phyloP scores from a whole-genome alignment of 2,113 vertebrate genomes.

The Protomyctophum bolini region DNA sequence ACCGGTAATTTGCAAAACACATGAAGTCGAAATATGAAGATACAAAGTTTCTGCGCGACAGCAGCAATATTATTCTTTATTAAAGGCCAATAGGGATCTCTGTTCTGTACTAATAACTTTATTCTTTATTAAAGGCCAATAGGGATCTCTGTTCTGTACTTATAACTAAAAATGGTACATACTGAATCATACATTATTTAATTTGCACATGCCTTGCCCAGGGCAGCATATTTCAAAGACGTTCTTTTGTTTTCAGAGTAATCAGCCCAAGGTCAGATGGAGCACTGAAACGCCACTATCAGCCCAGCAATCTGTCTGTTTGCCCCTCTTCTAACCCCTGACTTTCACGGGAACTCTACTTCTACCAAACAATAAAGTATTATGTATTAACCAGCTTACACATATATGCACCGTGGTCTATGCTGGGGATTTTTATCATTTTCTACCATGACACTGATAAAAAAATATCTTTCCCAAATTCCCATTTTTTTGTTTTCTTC shows the following conservation, averaged over 20 bases:
- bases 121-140: background rate
- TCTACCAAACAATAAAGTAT: conserved; percentile 63
- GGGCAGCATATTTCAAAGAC: conserved; percentile 54
- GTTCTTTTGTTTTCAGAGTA: conserved; percentile 72
- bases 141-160: conserved; percentile 1
- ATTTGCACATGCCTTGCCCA: conserved; percentile 11
- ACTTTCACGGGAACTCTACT: conserved; percentile 44
- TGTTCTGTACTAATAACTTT: too few species aligned
- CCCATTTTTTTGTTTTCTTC: background rate
- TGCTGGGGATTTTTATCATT: conserved; percentile 9
- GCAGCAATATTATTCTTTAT: background rate
- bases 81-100: background rate
- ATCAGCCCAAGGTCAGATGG: conserved; percentile 69
- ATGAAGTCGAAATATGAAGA: too few species aligned
- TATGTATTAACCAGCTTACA: conserved; percentile 63
- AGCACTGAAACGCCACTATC: conserved; percentile 69
- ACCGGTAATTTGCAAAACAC: too few species aligned
- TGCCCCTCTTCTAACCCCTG: conserved; percentile 44
- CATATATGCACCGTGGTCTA: conserved; percentile 18
- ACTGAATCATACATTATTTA: conserved; percentile 38
- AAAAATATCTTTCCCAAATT: conserved; percentile 22
- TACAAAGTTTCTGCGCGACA: too few species aligned
- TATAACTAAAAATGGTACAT: conserved; percentile 11
- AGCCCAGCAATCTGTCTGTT: conserved; percentile 61
- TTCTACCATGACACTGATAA: conserved; percentile 16